Percentiles rank a stretch among this genome's conserved stretches.
Conservation (phyloP, 2,797 vertebrate species). For the Mormyrops attenuatus region DNA sequence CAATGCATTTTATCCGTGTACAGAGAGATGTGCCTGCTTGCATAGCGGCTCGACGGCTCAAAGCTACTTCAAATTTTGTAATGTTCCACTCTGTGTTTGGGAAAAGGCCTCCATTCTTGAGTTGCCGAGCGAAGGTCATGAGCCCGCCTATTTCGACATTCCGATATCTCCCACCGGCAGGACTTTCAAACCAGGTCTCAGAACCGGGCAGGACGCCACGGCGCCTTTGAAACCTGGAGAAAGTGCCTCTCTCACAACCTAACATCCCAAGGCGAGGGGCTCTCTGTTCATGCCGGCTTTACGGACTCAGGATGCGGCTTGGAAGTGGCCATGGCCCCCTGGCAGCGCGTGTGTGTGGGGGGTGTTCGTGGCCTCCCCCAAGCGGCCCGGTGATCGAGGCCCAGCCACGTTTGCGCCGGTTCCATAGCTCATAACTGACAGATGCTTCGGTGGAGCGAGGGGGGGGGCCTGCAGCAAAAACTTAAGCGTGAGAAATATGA, state of each 20-base stretch:
- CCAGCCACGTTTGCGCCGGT: background rate
- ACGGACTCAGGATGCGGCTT: background rate
- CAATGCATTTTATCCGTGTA: background rate
- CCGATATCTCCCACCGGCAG: background rate
- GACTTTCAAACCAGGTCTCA: background rate
- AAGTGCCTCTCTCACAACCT: background rate
- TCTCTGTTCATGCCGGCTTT: background rate
- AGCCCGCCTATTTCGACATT: background rate
- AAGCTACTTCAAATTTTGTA: background rate
- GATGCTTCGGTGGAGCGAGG: background rate
- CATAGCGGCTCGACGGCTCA: background rate
- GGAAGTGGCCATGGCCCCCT: background rate
- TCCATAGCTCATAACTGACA: conserved; percentile 14
- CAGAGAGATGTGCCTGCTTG: background rate
- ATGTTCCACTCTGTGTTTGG: background rate
- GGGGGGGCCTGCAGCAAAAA: background rate
- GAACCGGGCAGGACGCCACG: background rate
- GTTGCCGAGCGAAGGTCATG: background rate
- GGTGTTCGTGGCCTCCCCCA: background rate
- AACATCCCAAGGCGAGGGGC: background rate
- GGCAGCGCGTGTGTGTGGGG: background rate
- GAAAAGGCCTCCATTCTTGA: background rate
- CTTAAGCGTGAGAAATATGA: conserved; percentile 22
- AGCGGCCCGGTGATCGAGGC: conserved; percentile 10
- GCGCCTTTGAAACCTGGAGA: background rate